Conservation (phyloP, 2,113 vertebrate species). For the Amazona guildingii region DNA sequence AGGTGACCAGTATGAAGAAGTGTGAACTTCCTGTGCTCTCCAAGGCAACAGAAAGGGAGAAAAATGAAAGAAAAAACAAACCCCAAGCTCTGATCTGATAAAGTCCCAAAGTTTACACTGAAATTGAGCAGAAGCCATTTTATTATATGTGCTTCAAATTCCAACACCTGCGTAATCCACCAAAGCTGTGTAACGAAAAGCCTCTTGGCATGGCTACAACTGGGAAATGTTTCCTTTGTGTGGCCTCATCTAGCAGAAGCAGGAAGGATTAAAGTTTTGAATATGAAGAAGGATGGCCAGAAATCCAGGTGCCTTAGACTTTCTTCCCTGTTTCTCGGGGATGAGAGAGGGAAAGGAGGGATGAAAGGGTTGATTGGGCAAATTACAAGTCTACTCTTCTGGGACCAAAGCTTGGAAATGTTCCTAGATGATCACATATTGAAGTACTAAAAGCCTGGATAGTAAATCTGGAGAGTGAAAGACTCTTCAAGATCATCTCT, state of each 20-base stretch:
- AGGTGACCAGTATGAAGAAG: background rate
- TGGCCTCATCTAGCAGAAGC: background rate
- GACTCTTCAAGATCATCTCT: background rate
- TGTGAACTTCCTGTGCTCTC: background rate
- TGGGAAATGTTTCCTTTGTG: conserved; percentile 10
- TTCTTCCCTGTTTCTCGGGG: background rate
- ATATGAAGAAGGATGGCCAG: background rate
- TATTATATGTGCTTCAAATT: background rate
- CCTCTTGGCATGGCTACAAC: background rate
- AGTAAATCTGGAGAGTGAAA: background rate
- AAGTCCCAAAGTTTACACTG: background rate
- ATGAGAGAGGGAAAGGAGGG: background rate
- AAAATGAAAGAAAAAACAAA: background rate
- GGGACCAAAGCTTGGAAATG: background rate
- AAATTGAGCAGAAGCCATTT: conserved; percentile 8
- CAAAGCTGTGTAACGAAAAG: background rate
- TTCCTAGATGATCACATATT: background rate
- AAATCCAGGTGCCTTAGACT: background rate
- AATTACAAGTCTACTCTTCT: conserved; percentile 7
- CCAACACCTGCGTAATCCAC: background rate
- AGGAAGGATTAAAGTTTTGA: conserved; percentile 13
- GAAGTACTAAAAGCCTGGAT: background rate
- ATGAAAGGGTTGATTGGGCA: background rate
- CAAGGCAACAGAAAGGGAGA: background rate
- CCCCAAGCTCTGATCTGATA: background rate